Conservation (phyloP, 2,888 invertebrate species). For the Diogma glabrata region DNA sequence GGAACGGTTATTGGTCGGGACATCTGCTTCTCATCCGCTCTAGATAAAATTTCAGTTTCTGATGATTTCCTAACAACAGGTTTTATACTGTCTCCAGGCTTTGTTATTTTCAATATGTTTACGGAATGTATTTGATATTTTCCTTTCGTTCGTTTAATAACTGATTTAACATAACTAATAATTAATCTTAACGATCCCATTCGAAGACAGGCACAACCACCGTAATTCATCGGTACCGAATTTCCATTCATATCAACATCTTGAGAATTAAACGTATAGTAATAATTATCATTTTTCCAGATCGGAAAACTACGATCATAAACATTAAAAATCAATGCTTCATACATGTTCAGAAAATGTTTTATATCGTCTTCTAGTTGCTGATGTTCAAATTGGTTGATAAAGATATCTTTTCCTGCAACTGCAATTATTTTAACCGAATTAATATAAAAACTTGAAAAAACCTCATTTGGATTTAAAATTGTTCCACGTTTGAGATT, state of each 20-base stretch:
- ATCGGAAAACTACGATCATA: constrained; percentile 17
- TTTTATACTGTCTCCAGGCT: background rate
- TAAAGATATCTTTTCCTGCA: constrained; percentile 13
- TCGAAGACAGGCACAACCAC: constrained; percentile 11
- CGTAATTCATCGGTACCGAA: constrained; percentile 3
- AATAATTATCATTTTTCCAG: constrained; percentile 17
- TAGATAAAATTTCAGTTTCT: background rate
- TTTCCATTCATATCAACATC: constrained; percentile 15
- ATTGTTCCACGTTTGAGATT: constrained; percentile 15
- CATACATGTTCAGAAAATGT: constrained; percentile 14
- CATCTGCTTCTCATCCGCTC: background rate
- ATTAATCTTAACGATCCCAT: background rate
- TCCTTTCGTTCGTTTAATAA: background rate
- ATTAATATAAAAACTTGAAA: constrained; percentile 19
- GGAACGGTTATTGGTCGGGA: background rate
- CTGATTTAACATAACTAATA: background rate
- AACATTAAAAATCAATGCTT: constrained; percentile 17
- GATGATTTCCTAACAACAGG: no score
- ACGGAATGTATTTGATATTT: constrained; percentile 10
- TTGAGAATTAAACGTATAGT: constrained; percentile 16
- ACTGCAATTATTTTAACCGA: constrained; percentile 17
- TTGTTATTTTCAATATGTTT: constrained; percentile 7
- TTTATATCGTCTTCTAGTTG: constrained; percentile 10
- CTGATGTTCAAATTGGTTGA: constrained; percentile 9
- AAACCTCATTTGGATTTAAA: constrained; percentile 19